Conservation (phyloP, 2,113 vertebrate genomes). For the Lepidothrix coronata region DNA sequence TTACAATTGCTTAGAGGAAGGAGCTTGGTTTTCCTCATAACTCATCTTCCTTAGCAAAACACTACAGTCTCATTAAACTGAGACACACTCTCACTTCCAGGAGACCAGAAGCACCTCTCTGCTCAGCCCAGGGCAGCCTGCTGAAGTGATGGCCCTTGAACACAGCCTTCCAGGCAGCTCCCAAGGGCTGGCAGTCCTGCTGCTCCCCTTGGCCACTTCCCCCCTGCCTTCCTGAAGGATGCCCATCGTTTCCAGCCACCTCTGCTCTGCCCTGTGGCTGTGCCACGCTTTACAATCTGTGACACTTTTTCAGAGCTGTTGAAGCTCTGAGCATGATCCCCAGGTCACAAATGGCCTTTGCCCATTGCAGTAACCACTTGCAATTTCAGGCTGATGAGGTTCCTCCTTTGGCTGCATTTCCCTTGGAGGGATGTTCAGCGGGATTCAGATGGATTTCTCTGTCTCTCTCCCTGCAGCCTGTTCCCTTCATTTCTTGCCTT, state of each 20-base stretch:
- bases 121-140: neutral
- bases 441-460: neutral
- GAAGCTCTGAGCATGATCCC: neutral
- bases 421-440: neutral
- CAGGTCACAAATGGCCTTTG: neutral
- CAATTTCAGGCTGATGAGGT: neutral
- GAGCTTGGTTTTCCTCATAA: no score
- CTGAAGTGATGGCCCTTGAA: neutral
- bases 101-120: neutral
- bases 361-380: fast-evolving
- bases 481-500: neutral
- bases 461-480: neutral
- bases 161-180: neutral
- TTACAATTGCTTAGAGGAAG: no score
- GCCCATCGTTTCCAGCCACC: neutral
- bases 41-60: no score
- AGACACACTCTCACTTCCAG: neutral
- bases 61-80: no score
- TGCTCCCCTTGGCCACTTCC: neutral
- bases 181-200: neutral
- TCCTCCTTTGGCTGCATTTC: neutral
- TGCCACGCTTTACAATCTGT: fast-evolving
- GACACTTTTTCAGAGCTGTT: neutral
- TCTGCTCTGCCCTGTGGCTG: neutral
- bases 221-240: neutral